Evolutionary conservation across 2,113 vertebrate genomes (phyloP).

Genomic region (Corythornis cristatus): DNA sequence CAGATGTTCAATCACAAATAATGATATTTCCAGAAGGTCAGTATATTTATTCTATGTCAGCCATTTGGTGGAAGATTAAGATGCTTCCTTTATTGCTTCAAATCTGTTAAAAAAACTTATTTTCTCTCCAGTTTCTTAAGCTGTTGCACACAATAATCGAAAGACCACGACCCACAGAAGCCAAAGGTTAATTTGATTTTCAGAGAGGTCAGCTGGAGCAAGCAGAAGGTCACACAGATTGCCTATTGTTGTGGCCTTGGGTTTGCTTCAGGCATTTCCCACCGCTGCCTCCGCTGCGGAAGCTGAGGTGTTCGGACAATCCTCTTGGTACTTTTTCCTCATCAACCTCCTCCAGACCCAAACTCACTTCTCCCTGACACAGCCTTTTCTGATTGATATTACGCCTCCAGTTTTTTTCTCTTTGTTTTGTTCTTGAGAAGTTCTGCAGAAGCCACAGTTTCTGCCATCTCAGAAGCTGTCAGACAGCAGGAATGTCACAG

Average conservation of each 20-base stretch:
- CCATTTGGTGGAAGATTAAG: neutral
- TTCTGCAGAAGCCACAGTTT: neutral
- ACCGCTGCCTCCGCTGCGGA: neutral
- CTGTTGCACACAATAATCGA: neutral
- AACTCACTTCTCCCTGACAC: neutral
- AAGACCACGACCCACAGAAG: neutral
- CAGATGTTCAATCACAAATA: neutral
- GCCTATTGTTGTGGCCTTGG: conserved; percentile 12
- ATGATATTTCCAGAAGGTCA: neutral
- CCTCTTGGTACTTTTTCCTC: neutral
- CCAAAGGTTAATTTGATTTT: conserved; percentile 58
- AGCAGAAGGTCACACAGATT: neutral
- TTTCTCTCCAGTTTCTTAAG: neutral
- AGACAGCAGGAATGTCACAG: neutral
- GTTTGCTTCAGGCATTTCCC: conserved; percentile 7
- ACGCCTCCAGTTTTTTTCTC: neutral
- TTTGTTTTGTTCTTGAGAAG: neutral
- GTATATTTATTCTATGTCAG: neutral
- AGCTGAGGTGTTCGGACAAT: neutral
- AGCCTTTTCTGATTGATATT: neutral
- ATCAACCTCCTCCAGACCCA: neutral
- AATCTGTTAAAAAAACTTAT: neutral
- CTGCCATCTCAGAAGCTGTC: neutral
- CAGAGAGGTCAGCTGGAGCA: conserved; percentile 22
- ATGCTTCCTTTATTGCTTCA: neutral